Evolutionary conservation across 2,888 invertebrate genomes (phyloP).

Genomic region (Chironomus riparius): DNA sequence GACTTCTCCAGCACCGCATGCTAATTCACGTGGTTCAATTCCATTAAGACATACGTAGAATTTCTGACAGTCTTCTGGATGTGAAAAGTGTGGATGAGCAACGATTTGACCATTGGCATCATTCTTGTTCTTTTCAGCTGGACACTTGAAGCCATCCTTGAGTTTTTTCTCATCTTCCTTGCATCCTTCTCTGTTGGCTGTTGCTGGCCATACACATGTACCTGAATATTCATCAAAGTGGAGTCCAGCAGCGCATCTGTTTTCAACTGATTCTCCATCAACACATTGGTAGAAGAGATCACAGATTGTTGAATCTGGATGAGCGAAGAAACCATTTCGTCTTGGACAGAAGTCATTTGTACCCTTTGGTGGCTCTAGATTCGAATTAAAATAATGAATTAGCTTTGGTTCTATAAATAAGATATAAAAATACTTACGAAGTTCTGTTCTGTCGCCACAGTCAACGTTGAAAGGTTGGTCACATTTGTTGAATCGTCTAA

Average conservation of each 20-base stretch:
- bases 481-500: conserved; percentile 81
- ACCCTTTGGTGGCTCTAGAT: conserved; percentile 64
- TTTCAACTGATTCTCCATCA: conserved; percentile 70
- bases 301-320: conserved; percentile 72
- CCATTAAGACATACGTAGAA: conserved; percentile 87
- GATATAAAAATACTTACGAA: conserved; percentile 60
- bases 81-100: conserved; percentile 76
- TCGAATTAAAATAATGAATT: conserved; percentile 27
- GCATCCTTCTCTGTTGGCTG: conserved; percentile 68
- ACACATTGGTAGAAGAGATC: conserved; percentile 84
- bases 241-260: conserved; percentile 76
- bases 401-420: not conserved
- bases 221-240: conserved; percentile 85
- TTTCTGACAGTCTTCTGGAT: conserved; percentile 80
- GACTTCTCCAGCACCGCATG: conserved; percentile 80
- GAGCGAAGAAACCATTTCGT: conserved; percentile 83
- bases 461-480: conserved; percentile 89
- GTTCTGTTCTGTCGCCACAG: conserved; percentile 76
- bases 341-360: conserved; percentile 62
- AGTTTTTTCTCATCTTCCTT: conserved; percentile 52
- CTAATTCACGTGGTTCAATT: conserved; percentile 76
- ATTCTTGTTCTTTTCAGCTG: conserved; percentile 52
- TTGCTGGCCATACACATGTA: conserved; percentile 83
- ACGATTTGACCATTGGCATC: conserved; percentile 62
- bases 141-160: conserved; percentile 79